These are phyloP conservation scores for Mimachlamys varia DNA, from an alignment of 2,888 invertebrate species.

Conservation along the genomic window DNA sequence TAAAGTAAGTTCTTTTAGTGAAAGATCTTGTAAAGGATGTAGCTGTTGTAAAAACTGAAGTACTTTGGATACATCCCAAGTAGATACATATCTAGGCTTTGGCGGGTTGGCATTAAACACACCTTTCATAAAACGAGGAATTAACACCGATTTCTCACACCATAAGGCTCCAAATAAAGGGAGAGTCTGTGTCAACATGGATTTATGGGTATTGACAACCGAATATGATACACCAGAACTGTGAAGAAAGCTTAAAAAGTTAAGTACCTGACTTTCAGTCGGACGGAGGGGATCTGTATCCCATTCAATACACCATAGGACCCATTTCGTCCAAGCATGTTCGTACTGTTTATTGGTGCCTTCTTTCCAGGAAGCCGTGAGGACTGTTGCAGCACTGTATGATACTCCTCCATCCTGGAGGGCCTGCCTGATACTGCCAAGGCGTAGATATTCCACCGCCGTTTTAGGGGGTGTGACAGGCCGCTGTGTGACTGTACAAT, in stretches of 20 bases:
- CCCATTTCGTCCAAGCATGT: constrained; percentile 51
- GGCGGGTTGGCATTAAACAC: constrained; percentile 38
- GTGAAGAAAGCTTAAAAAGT: too few species aligned
- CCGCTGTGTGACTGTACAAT: constrained; percentile 47
- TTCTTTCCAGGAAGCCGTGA: constrained; percentile 23
- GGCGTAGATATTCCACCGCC: background rate
- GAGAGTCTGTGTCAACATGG: too few species aligned
- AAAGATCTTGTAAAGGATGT: constrained; percentile 28
- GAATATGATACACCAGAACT: constrained; percentile 41
- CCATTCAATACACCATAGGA: constrained; percentile 51
- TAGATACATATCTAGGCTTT: background rate
- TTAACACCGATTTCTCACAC: constrained; percentile 46
- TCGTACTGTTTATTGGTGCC: constrained; percentile 44
- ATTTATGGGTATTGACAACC: constrained; percentile 45
- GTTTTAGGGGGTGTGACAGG: constrained; percentile 45
- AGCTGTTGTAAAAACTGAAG: constrained; percentile 31
- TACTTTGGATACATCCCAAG: constrained; percentile 39
- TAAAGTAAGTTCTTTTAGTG: constrained; percentile 44
- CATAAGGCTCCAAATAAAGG: too few species aligned
- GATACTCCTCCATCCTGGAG: constrained; percentile 31
- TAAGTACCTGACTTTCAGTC: too few species aligned
- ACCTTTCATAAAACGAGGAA: constrained; percentile 51
- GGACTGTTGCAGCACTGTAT: background rate
- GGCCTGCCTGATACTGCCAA: constrained; percentile 49
- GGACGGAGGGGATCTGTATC: too few species aligned